A percentile compares a stretch with the other conserved stretches of the same genome.
phyloP scores from a whole-genome alignment of 2,113 vertebrate species.

The sheep (Ovis aries) region DNA sequence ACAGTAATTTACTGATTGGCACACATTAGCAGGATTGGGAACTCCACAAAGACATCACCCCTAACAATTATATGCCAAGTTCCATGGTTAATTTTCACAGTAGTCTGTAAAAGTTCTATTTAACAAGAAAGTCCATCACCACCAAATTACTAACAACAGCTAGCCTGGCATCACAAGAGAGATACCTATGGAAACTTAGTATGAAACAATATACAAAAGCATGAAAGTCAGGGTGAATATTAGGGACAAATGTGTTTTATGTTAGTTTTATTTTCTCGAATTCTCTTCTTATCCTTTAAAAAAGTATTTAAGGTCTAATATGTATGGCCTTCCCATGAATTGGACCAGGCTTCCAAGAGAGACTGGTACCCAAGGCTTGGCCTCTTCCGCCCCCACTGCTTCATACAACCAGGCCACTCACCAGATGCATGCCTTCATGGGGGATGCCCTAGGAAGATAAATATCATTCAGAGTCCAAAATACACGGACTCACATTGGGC shows the following conservation, averaged over 20 bases:
- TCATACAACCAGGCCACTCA: background rate
- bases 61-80: background rate
- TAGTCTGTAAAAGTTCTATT: background rate
- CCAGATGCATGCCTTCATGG: conserved; percentile 35
- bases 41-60: background rate
- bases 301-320: background rate
- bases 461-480: conserved; percentile 51
- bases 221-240: background rate
- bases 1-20: background rate
- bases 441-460: conserved; percentile 45
- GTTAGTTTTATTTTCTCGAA: background rate
- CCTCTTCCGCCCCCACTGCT: background rate
- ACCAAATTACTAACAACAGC: background rate
- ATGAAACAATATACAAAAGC: background rate
- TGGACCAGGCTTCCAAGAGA: background rate
- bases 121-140: background rate
- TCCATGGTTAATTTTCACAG: background rate
- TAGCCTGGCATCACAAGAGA: background rate
- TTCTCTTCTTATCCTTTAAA: background rate
- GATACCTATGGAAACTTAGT: background rate
- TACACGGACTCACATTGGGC: background rate
- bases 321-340: background rate
- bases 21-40: background rate
- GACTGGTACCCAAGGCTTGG: background rate
- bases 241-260: background rate